phyloP scores from a whole-genome alignment of 2,113 vertebrate genomes.

The Chinchilla lanigera region DNA sequence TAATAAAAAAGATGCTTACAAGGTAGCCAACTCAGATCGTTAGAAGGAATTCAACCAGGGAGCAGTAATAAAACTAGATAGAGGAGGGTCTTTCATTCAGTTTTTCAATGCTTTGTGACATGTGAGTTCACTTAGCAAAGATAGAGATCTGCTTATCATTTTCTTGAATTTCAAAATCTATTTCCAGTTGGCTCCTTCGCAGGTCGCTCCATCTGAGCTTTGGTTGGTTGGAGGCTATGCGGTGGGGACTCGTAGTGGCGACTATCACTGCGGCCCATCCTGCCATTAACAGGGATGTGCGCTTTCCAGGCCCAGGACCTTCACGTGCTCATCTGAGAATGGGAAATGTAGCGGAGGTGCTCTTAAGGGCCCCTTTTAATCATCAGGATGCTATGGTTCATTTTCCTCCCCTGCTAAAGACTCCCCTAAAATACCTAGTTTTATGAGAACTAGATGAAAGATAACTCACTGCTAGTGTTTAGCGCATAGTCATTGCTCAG shows the following conservation, averaged over 20 bases:
- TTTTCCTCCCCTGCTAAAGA: neutral
- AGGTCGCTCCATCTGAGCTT: neutral
- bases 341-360: neutral
- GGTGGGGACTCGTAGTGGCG: neutral
- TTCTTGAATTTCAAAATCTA: neutral
- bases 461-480: neutral
- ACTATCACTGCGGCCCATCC: too few species aligned
- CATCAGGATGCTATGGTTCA: neutral
- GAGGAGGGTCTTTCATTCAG: neutral
- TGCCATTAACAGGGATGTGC: neutral
- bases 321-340: neutral
- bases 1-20: neutral
- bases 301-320: neutral
- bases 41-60: neutral
- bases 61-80: neutral
- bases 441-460: neutral
- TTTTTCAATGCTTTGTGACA: neutral
- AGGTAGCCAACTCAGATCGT: neutral
- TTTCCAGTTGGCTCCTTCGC: neutral
- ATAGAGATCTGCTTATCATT: neutral
- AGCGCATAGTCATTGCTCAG: neutral
- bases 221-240: neutral
- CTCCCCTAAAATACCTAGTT: neutral
- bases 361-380: neutral
- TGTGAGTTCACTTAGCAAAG: neutral